Conservation (phyloP, 2,888 invertebrate species). For the Apoda limacodes region DNA sequence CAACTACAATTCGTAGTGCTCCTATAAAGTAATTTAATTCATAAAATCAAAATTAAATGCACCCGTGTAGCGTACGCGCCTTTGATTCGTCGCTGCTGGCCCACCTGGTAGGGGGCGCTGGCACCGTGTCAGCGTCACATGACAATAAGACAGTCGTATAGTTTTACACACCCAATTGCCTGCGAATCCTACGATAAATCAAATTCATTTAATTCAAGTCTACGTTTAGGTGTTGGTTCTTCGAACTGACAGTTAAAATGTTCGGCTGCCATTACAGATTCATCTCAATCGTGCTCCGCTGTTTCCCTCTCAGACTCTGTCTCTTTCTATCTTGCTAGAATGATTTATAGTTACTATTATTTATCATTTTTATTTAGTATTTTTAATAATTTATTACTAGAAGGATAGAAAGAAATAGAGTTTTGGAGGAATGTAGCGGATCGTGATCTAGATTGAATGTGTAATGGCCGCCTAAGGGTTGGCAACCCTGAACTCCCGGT, state of each 20-base stretch:
- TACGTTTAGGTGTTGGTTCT: background rate
- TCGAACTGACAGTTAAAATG: background rate
- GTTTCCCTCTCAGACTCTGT: background rate
- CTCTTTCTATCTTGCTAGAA: background rate
- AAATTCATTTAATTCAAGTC: background rate
- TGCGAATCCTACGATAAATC: background rate
- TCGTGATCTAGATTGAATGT: no score
- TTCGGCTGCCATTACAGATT: background rate
- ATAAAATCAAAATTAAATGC: no score
- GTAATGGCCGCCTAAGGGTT: slow-evolving; percentile 1
- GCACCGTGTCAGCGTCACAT: no score
- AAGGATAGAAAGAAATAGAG: slow-evolving; percentile 1
- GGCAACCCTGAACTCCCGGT: slow-evolving; percentile 2
- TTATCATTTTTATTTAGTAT: slow-evolving; percentile 2
- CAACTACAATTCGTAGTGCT: no score
- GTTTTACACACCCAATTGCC: no score
- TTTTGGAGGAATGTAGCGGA: no score
- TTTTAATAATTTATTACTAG: slow-evolving; percentile 1
- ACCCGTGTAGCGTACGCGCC: no score
- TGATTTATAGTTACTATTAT: background rate
- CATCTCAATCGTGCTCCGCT: background rate
- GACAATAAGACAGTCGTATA: no score
- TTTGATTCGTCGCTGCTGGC: no score
- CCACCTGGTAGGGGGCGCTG: no score
- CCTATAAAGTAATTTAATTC: no score